These are phyloP conservation scores for Melanogrammus aeglefinus DNA, from an alignment of 2,797 vertebrate species.

Conservation along the genomic window DNA sequence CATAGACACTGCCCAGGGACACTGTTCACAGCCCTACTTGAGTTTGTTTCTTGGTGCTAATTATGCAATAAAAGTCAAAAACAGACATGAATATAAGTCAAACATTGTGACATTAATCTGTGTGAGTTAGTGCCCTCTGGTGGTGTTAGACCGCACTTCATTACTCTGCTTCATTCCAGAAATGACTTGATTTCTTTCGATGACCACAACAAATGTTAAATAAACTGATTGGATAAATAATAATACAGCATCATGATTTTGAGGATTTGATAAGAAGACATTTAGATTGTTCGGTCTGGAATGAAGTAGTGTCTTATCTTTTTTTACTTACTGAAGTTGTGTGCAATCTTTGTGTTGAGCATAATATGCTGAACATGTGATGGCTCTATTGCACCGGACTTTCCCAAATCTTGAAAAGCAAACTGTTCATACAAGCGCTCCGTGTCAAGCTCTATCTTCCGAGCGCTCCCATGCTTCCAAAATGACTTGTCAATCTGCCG, in stretches of 20 bases:
- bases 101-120: background rate
- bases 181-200: background rate
- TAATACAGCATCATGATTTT: background rate
- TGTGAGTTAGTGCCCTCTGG: background rate
- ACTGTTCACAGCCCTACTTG: background rate
- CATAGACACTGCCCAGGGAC: background rate
- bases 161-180: slow-evolving; percentile 5
- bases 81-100: background rate
- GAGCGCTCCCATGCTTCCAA: slow-evolving; percentile 59
- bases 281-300: background rate
- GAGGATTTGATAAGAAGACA: background rate
- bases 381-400: slow-evolving; percentile 31
- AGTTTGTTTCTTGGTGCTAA: slow-evolving; percentile 24
- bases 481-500: slow-evolving; percentile 78
- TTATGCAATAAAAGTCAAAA: slow-evolving; percentile 20
- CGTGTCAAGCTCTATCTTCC: slow-evolving; percentile 62
- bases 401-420: slow-evolving; percentile 53
- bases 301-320: background rate
- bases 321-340: slow-evolving; percentile 78
- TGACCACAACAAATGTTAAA: background rate
- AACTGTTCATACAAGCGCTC: slow-evolving; percentile 71
- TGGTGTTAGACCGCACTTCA: background rate
- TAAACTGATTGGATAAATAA: background rate
- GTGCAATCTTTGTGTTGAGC: slow-evolving; percentile 74
- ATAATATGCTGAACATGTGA: slow-evolving; percentile 65